These are phyloP conservation scores for Drosophila pandora DNA, from an alignment of 1,140 invertebrate genomes.

Conservation along the genomic window DNA sequence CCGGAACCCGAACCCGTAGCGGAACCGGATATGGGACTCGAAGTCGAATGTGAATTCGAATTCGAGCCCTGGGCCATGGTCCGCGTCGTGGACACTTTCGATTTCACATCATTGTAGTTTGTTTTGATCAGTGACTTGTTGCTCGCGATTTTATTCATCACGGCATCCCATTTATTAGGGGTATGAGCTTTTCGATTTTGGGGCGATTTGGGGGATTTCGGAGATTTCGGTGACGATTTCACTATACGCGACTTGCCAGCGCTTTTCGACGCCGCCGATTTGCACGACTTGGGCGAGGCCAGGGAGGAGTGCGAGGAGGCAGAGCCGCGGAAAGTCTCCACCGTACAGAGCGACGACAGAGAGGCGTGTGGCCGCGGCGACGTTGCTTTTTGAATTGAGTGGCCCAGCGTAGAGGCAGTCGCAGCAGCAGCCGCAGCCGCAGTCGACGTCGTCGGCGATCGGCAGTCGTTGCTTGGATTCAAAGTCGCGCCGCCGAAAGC, in stretches of 20 bases:
- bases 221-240: slow-evolving; percentile 55
- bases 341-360: slow-evolving; percentile 66
- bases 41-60: neutral
- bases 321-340: slow-evolving; percentile 51
- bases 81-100: slow-evolving; percentile 87
- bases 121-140: slow-evolving; percentile 89
- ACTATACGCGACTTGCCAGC: slow-evolving; percentile 22
- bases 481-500: slow-evolving; percentile 56
- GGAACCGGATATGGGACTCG: slow-evolving; percentile 17
- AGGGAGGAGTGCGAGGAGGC: slow-evolving; percentile 56
- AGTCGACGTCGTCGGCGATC: neutral
- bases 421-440: slow-evolving; percentile 18
- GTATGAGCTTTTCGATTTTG: slow-evolving; percentile 82
- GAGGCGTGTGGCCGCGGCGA: slow-evolving; percentile 77
- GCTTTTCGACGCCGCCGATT: slow-evolving; percentile 24
- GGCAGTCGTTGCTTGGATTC: slow-evolving; percentile 29
- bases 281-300: slow-evolving; percentile 61
- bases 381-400: slow-evolving; percentile 65
- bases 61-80: slow-evolving; percentile 26
- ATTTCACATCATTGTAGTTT: slow-evolving; percentile 91
- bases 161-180: slow-evolving; percentile 89
- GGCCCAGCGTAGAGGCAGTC: slow-evolving; percentile 19
- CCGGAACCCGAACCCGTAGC: slow-evolving; percentile 6
- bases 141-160: slow-evolving; percentile 92
- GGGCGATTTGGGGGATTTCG: slow-evolving; percentile 55